Base-by-base conservation (phyloP, 2,113 vertebrate species). In the Pelodiscus sinensis region DNA sequence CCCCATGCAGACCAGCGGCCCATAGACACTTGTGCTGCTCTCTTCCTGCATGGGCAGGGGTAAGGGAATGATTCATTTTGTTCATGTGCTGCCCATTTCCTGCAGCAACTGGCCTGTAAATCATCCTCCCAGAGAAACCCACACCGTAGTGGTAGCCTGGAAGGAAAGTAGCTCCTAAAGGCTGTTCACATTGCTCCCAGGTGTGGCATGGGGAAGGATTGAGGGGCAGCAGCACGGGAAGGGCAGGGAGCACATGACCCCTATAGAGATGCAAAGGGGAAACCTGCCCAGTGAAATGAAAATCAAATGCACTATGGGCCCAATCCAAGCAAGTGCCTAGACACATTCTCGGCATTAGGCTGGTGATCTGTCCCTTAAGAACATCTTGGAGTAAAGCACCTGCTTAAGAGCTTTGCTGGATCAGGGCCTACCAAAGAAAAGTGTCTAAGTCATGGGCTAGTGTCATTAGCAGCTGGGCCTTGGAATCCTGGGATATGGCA, bases 91-190 rank as follows among this genome's bases (percentile, higher is more conserved):
- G 90, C 71, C 6, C 7, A 1, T 65, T 88, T 92, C 88, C 85
- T 57, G 51, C 0, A 8, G 73, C 87, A 90, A 91, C 68, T 25
- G 86, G 88, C 85, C 78, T 92, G 85, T 79, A 92, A 94, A 94
- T 92, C 91, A 89, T 81, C 92, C 79, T 81, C 73, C 83, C 10
- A 2, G 73, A 56, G 86, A 95, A 51, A 19, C 60, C n/a, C 35
- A 1, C 81, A 2, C 68, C 0, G 27, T 56, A 71, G 82, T 60
- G 79, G 60, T 88, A 83, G 85, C 92, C 91, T 44, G 44, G 44
- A 44, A 44, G 44, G 44, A 44, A 44, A 44, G 44, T 44, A 44
- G 44, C 44, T 75, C 13, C 65, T 7, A 5, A 9, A n/a, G 38
- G 51, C 24, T 21, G 80, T 58, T 25, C 19, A 15, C 38, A 71